A percentile compares a stretch with the other conserved stretches of the same genome.
phyloP scores from a whole-genome alignment of 2,797 vertebrate genomes.

The Notamacropus eugenii region DNA sequence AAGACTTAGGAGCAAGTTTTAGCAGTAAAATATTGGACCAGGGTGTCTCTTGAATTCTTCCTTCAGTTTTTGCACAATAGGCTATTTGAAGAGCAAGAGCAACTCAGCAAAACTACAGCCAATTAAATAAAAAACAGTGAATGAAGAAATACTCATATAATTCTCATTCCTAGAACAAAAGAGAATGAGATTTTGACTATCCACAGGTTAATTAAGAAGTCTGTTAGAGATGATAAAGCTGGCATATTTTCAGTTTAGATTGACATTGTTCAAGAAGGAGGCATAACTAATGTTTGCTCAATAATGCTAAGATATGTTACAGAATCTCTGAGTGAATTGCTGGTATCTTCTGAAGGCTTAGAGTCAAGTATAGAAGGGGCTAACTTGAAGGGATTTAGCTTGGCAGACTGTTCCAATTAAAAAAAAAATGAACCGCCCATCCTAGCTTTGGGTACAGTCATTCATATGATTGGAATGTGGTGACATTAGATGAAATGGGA shows the following conservation, averaged over 20 bases:
- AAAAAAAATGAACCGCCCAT: constrained; percentile 19
- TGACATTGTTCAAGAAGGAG: constrained; percentile 49
- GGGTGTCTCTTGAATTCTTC: neutral
- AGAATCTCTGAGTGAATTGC: constrained; percentile 30
- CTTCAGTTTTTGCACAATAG: constrained; percentile 40
- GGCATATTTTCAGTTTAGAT: constrained; percentile 39
- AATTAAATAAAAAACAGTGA: constrained; percentile 2
- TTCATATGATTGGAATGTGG: constrained; percentile 27
- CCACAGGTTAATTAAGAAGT: constrained; percentile 69
- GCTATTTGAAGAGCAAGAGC: constrained; percentile 32
- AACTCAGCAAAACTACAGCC: constrained; percentile 30
- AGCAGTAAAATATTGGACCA: constrained; percentile 30
- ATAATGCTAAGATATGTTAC: constrained; percentile 16
- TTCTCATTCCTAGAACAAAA: constrained; percentile 62
- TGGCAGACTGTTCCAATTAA: constrained; percentile 27
- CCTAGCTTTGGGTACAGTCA: constrained; percentile 8
- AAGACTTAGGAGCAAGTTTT: constrained; percentile 10
- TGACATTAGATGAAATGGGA: constrained; percentile 28
- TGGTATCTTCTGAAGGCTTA: neutral
- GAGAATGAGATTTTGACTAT: constrained; percentile 52
- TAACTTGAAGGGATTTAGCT: constrained; percentile 37
- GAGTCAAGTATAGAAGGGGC: constrained; percentile 15
- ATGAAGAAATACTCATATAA: constrained; percentile 41
- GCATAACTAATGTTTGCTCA: constrained; percentile 37
- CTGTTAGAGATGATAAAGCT: constrained; percentile 46